Evolutionary conservation across 2,888 invertebrate genomes (phyloP), one percentile per base, ranked within the genome.

Genomic region (Ophion slaviceki): DNA sequence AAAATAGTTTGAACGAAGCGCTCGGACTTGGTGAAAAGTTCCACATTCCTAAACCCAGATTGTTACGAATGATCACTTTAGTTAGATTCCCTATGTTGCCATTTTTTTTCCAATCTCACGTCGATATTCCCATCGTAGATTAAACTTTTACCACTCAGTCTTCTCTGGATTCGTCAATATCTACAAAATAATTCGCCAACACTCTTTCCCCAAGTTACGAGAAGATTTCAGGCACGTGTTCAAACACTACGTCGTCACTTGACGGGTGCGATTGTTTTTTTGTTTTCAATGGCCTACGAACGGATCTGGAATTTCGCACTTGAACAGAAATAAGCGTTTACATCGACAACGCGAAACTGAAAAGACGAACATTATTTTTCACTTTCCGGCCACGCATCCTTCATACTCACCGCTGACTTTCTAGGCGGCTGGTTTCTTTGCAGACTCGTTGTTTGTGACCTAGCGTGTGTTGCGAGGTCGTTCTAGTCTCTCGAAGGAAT

Each of bases 401-500:
- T n/a, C 28, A 45, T 53, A 57, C 36, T 67, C 53, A 24, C 28
- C 66, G 32, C 5, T 53, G 45, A 57, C 45, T 66, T 76, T 53
- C 53, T 47, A 66, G 28, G 66, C 14, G 7, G 14, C 66, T 20
- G 36, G 59, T 40, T 24, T 77, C 24, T 57, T 77, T 17, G 20
- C 17, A 14, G n/a, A 59, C 36, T 40, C 47, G 76, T 66, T 77
- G 4, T 40, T 57, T 64, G 66, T 53, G 77, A 66, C 36, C 24
- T 40, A 20, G 7, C 67, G 57, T 6, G 57, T 10, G 77, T 67
- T 53, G 36, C 20, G 57, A 32, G 66, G 57, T 36, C 28, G 36
- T 57, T 32, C 45, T 53, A 70, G 53, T 36, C 57, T 67, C 40
- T 53, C 24, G 8, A 20, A 77, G 57, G 57, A 77, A 77, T 67